Percentiles rank a stretch among this genome's conserved stretches.
phyloP scores from a whole-genome alignment of 2,113 vertebrate species.

The Aleadryas rufinucha region DNA sequence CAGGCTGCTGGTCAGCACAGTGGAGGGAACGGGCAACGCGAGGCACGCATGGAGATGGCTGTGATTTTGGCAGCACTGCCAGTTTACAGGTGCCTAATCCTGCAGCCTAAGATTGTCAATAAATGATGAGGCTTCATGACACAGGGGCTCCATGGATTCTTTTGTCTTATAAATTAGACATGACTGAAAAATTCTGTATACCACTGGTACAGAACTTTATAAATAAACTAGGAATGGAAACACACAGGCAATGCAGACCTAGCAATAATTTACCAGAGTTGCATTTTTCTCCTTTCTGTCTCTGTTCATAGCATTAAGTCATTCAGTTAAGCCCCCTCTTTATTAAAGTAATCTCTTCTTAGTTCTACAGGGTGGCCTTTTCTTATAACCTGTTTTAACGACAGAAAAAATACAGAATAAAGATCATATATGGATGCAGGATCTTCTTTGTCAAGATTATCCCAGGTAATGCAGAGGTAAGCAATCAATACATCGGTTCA shows the following conservation, averaged over 20 bases:
- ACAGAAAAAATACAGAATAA: neutral
- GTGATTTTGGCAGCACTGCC: neutral
- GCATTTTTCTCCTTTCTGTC: neutral
- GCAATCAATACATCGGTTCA: slow-evolving; percentile 7
- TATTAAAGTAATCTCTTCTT: neutral
- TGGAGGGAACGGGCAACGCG: fast-evolving
- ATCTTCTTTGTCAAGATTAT: neutral
- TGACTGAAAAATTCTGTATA: neutral
- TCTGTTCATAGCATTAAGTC: neutral
- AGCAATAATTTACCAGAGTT: neutral
- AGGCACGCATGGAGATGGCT: neutral
- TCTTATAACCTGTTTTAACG: neutral
- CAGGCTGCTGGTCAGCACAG: neutral
- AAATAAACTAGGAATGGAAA: slow-evolving; percentile 45
- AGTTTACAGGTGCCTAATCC: neutral
- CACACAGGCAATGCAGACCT: neutral
- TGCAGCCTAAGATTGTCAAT: neutral
- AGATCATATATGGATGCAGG: neutral
- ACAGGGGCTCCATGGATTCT: neutral
- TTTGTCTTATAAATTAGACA: slow-evolving; percentile 23
- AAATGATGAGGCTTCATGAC: slow-evolving; percentile 5
- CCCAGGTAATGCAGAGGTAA: neutral
- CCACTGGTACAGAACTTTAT: neutral
- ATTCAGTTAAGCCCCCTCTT: neutral
- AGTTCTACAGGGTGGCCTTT: neutral